Conservation (phyloP, 2,797 vertebrate genomes). For the Karalla daura region DNA sequence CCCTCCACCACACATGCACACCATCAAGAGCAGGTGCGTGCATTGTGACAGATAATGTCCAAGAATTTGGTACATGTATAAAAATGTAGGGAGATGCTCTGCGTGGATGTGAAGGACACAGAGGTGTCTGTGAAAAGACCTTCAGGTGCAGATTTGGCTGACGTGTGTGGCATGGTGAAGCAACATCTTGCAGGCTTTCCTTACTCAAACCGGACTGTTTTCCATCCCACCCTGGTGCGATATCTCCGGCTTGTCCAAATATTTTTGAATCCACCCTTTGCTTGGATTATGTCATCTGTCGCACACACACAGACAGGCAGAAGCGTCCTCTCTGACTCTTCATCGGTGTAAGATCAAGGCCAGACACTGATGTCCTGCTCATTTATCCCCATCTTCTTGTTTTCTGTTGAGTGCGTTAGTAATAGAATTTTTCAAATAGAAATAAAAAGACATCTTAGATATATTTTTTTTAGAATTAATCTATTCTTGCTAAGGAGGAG, state of each 20-base stretch:
- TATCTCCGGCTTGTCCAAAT: conserved; percentile 46
- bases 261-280: conserved; percentile 48
- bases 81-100: conserved; percentile 33
- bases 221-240: conserved; percentile 18
- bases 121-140: too few relatives aligned
- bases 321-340: conserved; percentile 28
- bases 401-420: too few relatives aligned
- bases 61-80: conserved; percentile 66
- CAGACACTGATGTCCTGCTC: neutral
- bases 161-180: neutral
- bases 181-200: conserved; percentile 23
- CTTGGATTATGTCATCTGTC: conserved; percentile 54
- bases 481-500: neutral
- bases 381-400: neutral
- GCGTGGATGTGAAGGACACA: conserved; percentile 4
- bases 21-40: conserved; percentile 79
- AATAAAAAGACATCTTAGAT: neutral
- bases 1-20: too few relatives aligned
- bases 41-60: conserved; percentile 64
- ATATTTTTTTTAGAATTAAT: neutral
- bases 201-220: conserved; percentile 15
- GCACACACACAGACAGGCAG: conserved; percentile 26
- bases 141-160: too few relatives aligned
- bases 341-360: conserved; percentile 10
- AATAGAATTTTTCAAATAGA: too few relatives aligned